Evolutionary conservation across 2,113 vertebrate species (phyloP), one percentile per base, ranked within the genome.

Genomic region (Anhinga rufa): DNA sequence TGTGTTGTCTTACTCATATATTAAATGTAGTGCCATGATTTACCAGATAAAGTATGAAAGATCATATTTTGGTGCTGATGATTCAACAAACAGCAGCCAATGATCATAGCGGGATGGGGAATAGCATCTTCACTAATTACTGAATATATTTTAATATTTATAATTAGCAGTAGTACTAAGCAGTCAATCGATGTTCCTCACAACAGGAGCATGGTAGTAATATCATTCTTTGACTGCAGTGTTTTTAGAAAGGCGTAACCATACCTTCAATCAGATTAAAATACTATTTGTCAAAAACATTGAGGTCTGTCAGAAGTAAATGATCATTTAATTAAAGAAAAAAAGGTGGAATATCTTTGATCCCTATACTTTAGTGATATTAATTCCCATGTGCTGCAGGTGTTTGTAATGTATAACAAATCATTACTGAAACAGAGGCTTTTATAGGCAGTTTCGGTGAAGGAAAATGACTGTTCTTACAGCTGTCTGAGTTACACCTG

Each of bases 251-350:
- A 96, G 96, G 97, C 83, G 92, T 96, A 94, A 94, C 96, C 93
- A 93, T 94, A 92, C 96, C 95, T 98, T 97, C 95, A 95, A 96
- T 97, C 98, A 98, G 93, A 97, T 90, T 94, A 94, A 88, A 96
- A 82, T 77, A 80, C 90, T 93, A 90, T 98, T 97, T 97, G 97
- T 98, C 97, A 97, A 92, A 98, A 97, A 95, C 85, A 97, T 25
- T 3, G 89, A 97, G 95, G 86, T 97, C 93, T 97, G 89, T 97
- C 97, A 97, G 91, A 95, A 97, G 96, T 62, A 97, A 97, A 95
- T 84, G 94, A 95, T 94, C 75, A 77, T 96, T 95, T 97, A 96
- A 93, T 95, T 96, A 90, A 88, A 90, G 96, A 82, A 92, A 93
- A 92, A 97, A 86, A 95, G 95, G 87, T 95, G 94, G 82, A 86